Evolutionary conservation across 2,113 vertebrate genomes (phyloP), one percentile per base, ranked within the genome.

Genomic region (Labrus mixtus): DNA sequence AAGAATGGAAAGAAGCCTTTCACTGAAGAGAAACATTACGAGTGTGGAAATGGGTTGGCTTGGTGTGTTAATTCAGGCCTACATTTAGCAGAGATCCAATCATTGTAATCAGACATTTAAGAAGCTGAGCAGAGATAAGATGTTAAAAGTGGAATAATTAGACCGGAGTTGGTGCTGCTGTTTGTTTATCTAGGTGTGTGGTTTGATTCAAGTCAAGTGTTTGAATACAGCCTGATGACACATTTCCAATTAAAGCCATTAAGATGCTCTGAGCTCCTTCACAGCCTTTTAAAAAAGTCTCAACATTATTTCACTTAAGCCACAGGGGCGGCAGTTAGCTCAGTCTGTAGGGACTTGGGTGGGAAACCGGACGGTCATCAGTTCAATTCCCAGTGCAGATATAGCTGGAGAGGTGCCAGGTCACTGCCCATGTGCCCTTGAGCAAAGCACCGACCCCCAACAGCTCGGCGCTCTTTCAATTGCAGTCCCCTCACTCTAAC

Each of bases 81-180:
- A 23, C 33, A 56, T 56, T 67, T 17, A 57, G 56, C 16, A 37
- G 19, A 4, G 20, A 50, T 56, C 53, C 63, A 63, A 50, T 73
- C 0, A 45, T 68, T 56, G 57, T 46, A 71, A 59, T 63, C 15
- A 36, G 8, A 19, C 10, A 20, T n/a, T 51, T n/a, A 51, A 51
- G 57, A 33, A 48, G 22, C n/a, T 19, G 46, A 56, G 50, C 25
- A 48, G 23, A 45, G 22, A 48, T 50, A 17, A 20, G 11, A 17
- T 36, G 10, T 19, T 10, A 45, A 15, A 23, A 37, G 0, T 22
- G 33, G 56, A 43, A 68, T 11, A 33, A 41, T 56, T 29, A 11
- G 20, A 68, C 8, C 57, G 19, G 19, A 36, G 25, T 16, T 48
- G 50, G 5, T 46, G 13, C 45, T 48, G 62, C 0, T 37, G 17